Percentiles rank a stretch among this genome's conserved stretches.
Evolutionary conservation across 2,888 invertebrate species (phyloP).

Genomic region (Latheticus oryzae): DNA sequence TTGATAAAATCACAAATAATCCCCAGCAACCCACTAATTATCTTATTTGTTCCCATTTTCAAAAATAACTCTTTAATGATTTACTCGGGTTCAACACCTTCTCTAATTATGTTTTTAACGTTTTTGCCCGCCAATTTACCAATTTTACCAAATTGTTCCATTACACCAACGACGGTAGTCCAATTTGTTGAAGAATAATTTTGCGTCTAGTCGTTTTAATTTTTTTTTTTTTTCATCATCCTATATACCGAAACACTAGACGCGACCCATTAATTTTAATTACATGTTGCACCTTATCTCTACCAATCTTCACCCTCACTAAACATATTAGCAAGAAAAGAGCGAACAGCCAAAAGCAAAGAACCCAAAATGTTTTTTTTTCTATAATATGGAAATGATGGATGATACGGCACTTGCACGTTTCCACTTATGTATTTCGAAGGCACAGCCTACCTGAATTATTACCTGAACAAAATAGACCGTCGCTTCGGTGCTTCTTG

Average conservation of each 20-base stretch:
- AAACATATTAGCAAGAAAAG: conserved; percentile 3
- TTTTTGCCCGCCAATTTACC: no score
- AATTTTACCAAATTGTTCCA: no score
- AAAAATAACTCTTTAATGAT: no score
- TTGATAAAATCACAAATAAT: no score
- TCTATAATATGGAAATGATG: conserved; percentile 25
- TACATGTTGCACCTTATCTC: conserved; percentile 14
- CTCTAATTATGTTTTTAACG: no score
- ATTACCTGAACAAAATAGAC: conserved; percentile 22
- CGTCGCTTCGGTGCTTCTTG: conserved; percentile 11
- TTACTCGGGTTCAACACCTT: no score
- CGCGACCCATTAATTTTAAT: conserved; percentile 11
- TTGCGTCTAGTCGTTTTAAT: no score
- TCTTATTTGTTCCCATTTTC: no score
- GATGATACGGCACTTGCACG: conserved; percentile 26
- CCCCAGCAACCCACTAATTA: no score
- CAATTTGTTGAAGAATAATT: no score
- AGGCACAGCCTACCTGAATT: conserved; percentile 22
- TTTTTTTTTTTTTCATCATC: not conserved
- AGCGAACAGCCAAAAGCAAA: conserved; percentile 10
- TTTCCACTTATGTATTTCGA: conserved; percentile 23
- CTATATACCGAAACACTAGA: not conserved
- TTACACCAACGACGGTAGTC: no score
- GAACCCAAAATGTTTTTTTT: conserved; percentile 13
- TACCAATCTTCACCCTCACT: conserved; percentile 12